These are phyloP conservation scores for Ceramica pisi DNA, from an alignment of 2,888 invertebrate genomes.

Conservation along the genomic window DNA sequence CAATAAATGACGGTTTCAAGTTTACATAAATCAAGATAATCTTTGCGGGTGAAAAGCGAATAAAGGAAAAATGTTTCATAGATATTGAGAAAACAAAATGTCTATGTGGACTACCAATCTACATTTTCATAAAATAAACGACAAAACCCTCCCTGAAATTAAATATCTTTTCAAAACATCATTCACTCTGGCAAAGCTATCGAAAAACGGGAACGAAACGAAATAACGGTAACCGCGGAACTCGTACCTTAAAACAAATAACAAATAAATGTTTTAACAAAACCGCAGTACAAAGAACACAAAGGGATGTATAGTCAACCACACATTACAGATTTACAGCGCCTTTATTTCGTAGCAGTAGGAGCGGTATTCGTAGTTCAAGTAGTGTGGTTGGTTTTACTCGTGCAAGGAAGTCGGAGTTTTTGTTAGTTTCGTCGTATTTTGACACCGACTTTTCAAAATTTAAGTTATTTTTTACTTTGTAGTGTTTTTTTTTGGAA, in stretches of 20 bases:
- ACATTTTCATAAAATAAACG: not conserved
- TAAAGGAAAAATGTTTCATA: not conserved
- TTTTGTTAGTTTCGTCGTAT: too few relatives aligned
- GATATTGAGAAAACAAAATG: not conserved
- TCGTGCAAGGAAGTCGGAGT: too few relatives aligned
- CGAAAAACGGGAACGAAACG: not conserved
- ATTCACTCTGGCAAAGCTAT: not conserved
- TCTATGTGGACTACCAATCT: too few relatives aligned
- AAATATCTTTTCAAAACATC: slow-evolving; percentile 9
- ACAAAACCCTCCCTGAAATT: not conserved
- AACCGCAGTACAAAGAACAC: slow-evolving; percentile 48
- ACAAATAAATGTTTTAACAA: slow-evolving; percentile 56
- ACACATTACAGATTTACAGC: not conserved
- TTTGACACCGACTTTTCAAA: too few relatives aligned
- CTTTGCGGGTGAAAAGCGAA: not conserved
- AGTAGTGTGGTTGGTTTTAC: not conserved
- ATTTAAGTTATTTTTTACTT: too few relatives aligned
- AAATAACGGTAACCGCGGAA: slow-evolving; percentile 26
- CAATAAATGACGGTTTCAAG: too few relatives aligned
- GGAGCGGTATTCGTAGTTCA: not conserved
- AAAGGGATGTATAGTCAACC: slow-evolving; percentile 31
- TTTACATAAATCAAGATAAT: too few relatives aligned
- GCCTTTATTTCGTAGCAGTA: not conserved
- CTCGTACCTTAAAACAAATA: slow-evolving; percentile 31
- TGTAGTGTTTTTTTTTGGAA: too few relatives aligned